These are phyloP conservation scores for Hephaestus fuliginosus DNA, from an alignment of 2,797 vertebrate species.

Conservation along the genomic window DNA sequence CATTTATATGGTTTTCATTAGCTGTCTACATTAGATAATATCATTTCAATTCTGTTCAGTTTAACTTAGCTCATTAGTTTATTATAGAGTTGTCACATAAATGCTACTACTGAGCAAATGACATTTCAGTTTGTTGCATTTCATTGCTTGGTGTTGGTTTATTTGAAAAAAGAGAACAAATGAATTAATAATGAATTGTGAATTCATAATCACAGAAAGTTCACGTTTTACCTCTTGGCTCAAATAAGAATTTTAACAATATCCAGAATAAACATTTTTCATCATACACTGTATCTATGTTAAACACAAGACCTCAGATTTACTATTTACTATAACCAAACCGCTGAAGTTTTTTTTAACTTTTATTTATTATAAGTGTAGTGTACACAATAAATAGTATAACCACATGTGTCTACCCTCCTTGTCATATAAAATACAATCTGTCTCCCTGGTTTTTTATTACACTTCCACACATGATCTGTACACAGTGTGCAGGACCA, in stretches of 20 bases:
- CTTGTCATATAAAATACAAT: background rate
- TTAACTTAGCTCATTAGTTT: background rate
- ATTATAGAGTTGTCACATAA: background rate
- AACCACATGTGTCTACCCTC: background rate
- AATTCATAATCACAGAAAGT: background rate
- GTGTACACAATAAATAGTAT: background rate
- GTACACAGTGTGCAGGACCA: constrained; percentile 43
- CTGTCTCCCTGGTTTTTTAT: constrained; percentile 19
- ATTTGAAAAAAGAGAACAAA: background rate
- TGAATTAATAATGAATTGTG: background rate
- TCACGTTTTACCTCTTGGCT: background rate
- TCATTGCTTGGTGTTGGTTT: background rate
- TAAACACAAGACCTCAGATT: background rate
- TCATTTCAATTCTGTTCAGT: constrained; percentile 1
- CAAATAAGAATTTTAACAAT: background rate
- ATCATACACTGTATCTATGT: background rate
- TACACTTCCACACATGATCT: constrained; percentile 32
- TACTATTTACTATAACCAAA: background rate
- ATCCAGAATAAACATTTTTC: background rate
- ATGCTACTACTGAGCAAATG: background rate
- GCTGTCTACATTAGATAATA: background rate
- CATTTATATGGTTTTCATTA: background rate
- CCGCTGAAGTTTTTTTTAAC: background rate
- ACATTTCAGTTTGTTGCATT: background rate
- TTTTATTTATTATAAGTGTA: background rate